These are phyloP conservation scores for Phengaris alcon DNA, from an alignment of 2,888 invertebrate genomes.

Conservation along the genomic window DNA sequence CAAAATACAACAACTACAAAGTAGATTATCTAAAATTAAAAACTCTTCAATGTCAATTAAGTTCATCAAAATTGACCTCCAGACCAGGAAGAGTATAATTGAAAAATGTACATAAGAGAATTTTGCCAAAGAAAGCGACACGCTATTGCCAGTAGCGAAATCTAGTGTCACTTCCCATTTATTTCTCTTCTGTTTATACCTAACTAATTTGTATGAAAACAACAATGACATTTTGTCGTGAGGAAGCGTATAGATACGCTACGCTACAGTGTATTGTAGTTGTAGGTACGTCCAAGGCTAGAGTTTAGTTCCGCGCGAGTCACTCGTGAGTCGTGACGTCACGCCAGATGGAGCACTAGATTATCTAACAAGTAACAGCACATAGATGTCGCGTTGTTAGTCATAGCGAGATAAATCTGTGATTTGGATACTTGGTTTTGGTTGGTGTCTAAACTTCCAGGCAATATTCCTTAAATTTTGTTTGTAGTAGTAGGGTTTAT, in stretches of 20 bases:
- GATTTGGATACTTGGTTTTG: not conserved
- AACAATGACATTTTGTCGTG: not conserved
- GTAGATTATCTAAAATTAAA: too few species aligned
- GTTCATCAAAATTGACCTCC: too few species aligned
- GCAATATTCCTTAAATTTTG: too few species aligned
- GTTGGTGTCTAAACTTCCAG: not conserved
- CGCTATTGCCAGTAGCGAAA: not conserved
- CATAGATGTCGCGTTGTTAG: slow-evolving; percentile 30
- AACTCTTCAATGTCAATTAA: too few species aligned
- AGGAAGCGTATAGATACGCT: too few species aligned
- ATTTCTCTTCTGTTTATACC: not conserved
- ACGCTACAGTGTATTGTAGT: slow-evolving; percentile 47
- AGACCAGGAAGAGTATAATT: too few species aligned
- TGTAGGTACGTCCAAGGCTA: slow-evolving; percentile 61
- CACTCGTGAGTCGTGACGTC: slow-evolving; percentile 54
- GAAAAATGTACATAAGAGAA: not conserved
- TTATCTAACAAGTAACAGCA: slow-evolving; percentile 42
- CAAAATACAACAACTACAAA: too few species aligned
- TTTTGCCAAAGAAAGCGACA: not conserved
- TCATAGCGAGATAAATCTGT: not conserved
- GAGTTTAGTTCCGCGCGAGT: slow-evolving; percentile 71
- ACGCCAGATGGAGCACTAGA: slow-evolving; percentile 56
- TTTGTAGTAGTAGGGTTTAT: too few species aligned
- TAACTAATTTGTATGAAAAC: not conserved
- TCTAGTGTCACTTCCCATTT: not conserved